Evolutionary conservation across 2,888 invertebrate genomes (phyloP), one percentile per base, ranked within the genome.

Genomic region (Aphrophora alni): DNA sequence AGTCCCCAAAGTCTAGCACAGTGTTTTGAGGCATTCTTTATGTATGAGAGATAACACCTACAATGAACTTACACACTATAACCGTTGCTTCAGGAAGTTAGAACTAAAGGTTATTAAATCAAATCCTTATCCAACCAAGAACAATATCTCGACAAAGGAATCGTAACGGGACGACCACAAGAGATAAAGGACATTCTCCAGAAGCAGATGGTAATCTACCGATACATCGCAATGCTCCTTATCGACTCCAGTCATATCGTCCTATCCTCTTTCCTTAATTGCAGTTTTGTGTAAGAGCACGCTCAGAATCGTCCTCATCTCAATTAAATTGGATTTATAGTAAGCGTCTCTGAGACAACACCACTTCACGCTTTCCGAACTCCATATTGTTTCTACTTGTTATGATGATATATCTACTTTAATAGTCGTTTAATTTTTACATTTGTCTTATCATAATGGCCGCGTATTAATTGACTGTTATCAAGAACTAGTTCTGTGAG

Each of bases 251-350:
- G 3, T 44, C 59, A 59, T 59, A 59, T 21, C 59, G 5, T 17
- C 44, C 10, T 21, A n/a, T n/a, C 59, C 59, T 59, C 59, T 59
- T 59, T 21, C 59, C 59, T 59, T 59, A 59, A 59, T 59, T 59
- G 59, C 59, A 59, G 59, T 59, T 59, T 21, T 59, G 21, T 59
- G 59, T 59, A 59, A 59, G 59, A 59, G n/a, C 21, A 44, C 2
- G 14, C 44, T 14, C 2, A 14, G 44, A 7, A n/a, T 59, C 21
- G 21, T 59, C 74, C 69, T 59, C 68, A 24, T 73, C 74, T 70
- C 77, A 77, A 77, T 77, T 77, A 77, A 77, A 70, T 24, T 28
- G 69, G 70, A 77, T 77, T 77, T 70, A 77, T 77, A 10, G 76
- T 68, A 69, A 68, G 68, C 28, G 38, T 21, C 14, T 44, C 17